A percentile compares a stretch with the other conserved stretches of the same genome.
phyloP scores from a whole-genome alignment of 2,113 vertebrate genomes.

The Noctilio leporinus region DNA sequence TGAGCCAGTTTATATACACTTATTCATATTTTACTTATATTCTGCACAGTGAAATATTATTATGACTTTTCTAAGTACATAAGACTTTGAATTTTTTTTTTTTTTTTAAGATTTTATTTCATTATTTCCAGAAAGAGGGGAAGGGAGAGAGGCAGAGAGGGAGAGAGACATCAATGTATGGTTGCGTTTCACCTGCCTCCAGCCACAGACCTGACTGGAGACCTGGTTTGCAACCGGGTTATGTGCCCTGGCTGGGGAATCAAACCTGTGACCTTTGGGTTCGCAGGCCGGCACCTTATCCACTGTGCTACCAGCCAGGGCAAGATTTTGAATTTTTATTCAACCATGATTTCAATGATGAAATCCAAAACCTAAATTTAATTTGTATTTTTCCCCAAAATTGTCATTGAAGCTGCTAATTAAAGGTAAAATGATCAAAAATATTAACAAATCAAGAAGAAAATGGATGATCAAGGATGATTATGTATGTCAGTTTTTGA shows the following conservation, averaged over 20 bases:
- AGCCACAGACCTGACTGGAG: too few relatives aligned
- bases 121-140: too few relatives aligned
- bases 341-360: not conserved
- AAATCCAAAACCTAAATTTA: slow-evolving; percentile 28
- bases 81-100: not conserved
- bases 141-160: too few relatives aligned
- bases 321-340: not conserved
- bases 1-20: not conserved
- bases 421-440: not conserved
- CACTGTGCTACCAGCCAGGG: too few relatives aligned
- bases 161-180: too few relatives aligned
- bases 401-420: not conserved
- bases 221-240: too few relatives aligned
- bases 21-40: not conserved
- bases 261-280: too few relatives aligned
- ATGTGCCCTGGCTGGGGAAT: too few relatives aligned
- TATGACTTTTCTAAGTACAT: not conserved
- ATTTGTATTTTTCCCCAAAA: not conserved
- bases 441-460: not conserved
- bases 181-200: too few relatives aligned
- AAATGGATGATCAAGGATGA: not conserved
- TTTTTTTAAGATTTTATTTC: too few relatives aligned
- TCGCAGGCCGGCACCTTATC: too few relatives aligned
- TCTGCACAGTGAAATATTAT: not conserved
- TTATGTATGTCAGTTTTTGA: not conserved